Conservation (phyloP, 2,113 vertebrate genomes). For the Dendropsophus ebraccatus region DNA sequence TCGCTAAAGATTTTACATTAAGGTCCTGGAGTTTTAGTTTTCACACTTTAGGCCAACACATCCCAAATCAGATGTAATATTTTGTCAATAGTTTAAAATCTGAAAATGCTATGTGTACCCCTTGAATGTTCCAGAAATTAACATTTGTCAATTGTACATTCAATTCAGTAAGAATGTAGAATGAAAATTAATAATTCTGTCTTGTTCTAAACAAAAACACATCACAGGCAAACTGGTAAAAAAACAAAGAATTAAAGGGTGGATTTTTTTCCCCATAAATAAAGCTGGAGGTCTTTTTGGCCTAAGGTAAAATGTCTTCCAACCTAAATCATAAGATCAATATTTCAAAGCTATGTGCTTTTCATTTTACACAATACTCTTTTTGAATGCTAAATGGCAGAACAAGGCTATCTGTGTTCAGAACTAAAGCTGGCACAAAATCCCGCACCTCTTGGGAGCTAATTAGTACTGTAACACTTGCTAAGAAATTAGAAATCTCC, state of each 20-base stretch:
- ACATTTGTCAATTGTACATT: background rate
- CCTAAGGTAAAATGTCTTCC: slow-evolving; percentile 36
- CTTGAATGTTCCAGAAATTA: background rate
- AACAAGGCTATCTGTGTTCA: slow-evolving; percentile 61
- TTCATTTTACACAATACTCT: slow-evolving; percentile 61
- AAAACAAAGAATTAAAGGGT: slow-evolving; percentile 10
- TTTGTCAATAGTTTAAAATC: background rate
- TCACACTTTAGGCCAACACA: background rate
- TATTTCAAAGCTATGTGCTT: slow-evolving; percentile 61
- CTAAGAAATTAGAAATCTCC: slow-evolving; percentile 61
- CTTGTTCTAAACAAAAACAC: slow-evolving; percentile 5
- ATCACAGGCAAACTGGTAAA: slow-evolving; percentile 12
- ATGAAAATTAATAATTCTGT: background rate
- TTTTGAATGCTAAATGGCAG: slow-evolving; percentile 62
- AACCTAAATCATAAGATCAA: slow-evolving; percentile 47
- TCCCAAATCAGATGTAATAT: background rate
- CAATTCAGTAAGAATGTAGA: no score
- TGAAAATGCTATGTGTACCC: background rate
- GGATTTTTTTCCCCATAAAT: background rate
- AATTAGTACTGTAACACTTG: slow-evolving; percentile 62
- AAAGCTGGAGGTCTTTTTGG: slow-evolving; percentile 27
- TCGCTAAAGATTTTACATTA: background rate
- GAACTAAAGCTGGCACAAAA: slow-evolving; percentile 64
- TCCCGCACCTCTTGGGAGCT: slow-evolving; percentile 70
- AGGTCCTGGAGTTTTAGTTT: background rate